Conservation (phyloP, 2,888 invertebrate genomes). For the Muschampia plurimacula region DNA sequence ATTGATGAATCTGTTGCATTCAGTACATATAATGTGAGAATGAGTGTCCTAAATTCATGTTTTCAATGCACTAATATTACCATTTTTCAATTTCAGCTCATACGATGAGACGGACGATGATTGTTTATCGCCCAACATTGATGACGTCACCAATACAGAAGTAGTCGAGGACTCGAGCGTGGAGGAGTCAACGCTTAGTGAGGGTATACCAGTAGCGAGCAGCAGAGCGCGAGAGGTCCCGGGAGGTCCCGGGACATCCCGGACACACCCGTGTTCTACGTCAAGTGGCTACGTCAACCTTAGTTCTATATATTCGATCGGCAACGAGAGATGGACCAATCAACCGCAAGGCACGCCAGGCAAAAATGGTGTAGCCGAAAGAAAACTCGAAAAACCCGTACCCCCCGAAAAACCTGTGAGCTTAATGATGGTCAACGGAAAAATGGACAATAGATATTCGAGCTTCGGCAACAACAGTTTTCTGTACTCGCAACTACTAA, state of each 20-base stretch:
- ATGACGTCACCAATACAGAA: slow-evolving; percentile 85
- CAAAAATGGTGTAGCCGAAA: slow-evolving; percentile 67
- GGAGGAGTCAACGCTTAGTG: slow-evolving; percentile 76
- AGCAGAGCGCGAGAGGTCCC: slow-evolving; percentile 48
- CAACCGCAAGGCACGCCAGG: slow-evolving; percentile 45
- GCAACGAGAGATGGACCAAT: slow-evolving; percentile 65
- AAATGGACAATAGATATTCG: slow-evolving; percentile 73
- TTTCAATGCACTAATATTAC: slow-evolving; percentile 19
- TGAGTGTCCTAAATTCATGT: neutral
- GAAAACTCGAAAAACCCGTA: slow-evolving; percentile 75
- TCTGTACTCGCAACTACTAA: slow-evolving; percentile 74
- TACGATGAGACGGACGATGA: slow-evolving; percentile 90
- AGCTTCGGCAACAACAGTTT: slow-evolving; percentile 79
- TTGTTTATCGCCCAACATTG: slow-evolving; percentile 88
- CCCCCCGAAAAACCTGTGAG: slow-evolving; percentile 82
- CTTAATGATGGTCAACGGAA: slow-evolving; percentile 80
- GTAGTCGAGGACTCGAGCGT: slow-evolving; percentile 78
- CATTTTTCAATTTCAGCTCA: slow-evolving; percentile 80
- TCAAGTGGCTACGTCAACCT: slow-evolving; percentile 75
- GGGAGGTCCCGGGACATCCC: slow-evolving; percentile 50
- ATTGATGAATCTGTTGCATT: slow-evolving; percentile 82
- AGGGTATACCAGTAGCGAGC: slow-evolving; percentile 55
- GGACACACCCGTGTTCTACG: slow-evolving; percentile 48
- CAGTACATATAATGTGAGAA: slow-evolving; percentile 69
- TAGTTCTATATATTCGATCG: slow-evolving; percentile 78